phyloP scores from a whole-genome alignment of 2,888 invertebrate species.

The Polietes domitor region DNA sequence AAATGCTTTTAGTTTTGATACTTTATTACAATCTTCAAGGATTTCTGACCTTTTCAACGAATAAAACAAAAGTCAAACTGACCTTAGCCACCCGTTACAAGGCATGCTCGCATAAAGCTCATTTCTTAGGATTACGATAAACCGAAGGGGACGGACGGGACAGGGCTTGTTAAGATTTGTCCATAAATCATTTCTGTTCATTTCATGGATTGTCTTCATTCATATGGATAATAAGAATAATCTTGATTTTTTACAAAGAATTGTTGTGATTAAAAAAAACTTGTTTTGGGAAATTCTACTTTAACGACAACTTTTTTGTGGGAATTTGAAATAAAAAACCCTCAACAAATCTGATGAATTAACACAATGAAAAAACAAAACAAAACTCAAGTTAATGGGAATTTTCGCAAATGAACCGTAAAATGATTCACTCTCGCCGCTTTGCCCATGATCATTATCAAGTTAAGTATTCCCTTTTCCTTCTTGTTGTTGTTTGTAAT shows the following conservation, averaged over 20 bases:
- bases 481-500: neutral
- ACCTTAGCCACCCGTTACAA: too few species aligned
- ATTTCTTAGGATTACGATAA: too few species aligned
- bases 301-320: neutral
- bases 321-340: neutral
- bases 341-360: conserved; percentile 27
- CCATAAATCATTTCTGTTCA: too few species aligned
- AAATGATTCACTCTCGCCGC: conserved; percentile 51
- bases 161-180: too few species aligned
- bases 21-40: too few species aligned
- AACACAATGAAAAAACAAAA: conserved; percentile 51
- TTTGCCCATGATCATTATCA: neutral
- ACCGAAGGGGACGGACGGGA: too few species aligned
- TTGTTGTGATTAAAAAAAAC: neutral
- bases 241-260: neutral
- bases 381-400: conserved; percentile 19
- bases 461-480: conserved; percentile 20
- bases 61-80: too few species aligned
- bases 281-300: neutral
- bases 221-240: neutral
- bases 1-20: too few species aligned
- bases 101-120: too few species aligned
- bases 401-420: conserved; percentile 22
- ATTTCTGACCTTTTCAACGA: too few species aligned
- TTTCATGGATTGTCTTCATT: too few species aligned